Percentiles rank a stretch among this genome's conserved stretches.
These are phyloP conservation scores for Piscicola geometra DNA, from an alignment of 2,888 invertebrate genomes.

Conservation along the genomic window DNA sequence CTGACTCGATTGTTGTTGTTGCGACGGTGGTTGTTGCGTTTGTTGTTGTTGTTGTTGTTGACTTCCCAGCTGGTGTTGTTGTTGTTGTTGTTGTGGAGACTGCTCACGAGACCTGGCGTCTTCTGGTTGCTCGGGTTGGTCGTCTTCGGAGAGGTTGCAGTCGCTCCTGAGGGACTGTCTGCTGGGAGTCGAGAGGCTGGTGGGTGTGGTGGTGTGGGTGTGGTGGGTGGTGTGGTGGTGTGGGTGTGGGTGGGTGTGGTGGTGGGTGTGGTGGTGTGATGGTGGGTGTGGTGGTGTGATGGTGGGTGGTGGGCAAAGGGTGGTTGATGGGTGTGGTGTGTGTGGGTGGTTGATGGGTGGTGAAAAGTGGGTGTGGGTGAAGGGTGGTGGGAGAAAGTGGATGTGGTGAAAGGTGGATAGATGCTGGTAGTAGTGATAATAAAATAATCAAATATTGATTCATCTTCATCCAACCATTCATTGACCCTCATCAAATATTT, in stretches of 20 bases:
- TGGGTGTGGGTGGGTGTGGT: neutral
- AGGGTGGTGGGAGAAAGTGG: too few species aligned
- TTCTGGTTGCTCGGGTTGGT: neutral
- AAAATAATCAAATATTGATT: too few species aligned
- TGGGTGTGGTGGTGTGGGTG: neutral
- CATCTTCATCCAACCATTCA: too few species aligned
- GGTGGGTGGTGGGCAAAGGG: neutral
- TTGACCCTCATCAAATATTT: too few species aligned
- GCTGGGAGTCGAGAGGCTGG: conserved; percentile 10
- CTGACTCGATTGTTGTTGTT: neutral
- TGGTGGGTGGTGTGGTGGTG: neutral
- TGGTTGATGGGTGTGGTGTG: neutral
- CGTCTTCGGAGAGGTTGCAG: neutral
- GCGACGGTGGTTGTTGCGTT: neutral
- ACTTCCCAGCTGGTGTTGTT: neutral
- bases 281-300: neutral
- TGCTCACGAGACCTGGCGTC: neutral
- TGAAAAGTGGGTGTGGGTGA: too few species aligned
- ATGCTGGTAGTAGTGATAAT: too few species aligned
- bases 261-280: neutral
- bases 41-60: neutral
- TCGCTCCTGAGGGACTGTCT: neutral
- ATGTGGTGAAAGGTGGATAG: too few species aligned
- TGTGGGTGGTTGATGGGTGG: neutral
- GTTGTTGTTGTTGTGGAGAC: neutral